Evolutionary conservation across 2,888 invertebrate genomes (phyloP), one percentile per base, ranked within the genome.

Genomic region (Acanthosoma haemorrhoidale): DNA sequence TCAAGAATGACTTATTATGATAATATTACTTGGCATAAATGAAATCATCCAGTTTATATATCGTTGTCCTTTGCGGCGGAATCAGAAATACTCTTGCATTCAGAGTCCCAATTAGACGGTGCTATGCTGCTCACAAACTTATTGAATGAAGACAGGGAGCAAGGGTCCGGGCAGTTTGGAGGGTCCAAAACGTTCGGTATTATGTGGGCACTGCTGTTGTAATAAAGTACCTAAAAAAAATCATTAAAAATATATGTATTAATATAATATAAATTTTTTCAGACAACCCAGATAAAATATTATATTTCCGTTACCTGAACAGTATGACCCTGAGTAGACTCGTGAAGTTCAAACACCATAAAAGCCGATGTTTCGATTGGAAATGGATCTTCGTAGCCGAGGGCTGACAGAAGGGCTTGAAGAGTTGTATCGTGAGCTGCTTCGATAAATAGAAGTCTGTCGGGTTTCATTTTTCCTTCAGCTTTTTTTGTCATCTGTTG

Each of bases 81-180:
- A 36, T 61, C 61, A 21, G 34, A 36, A 29, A 34, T 61, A 3
- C 38, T 9, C 4, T 67, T 67, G 18, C 91, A 92, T 76, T 89
- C 88, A 9, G 82, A 79, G 70, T 88, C 86, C 86, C 89, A 91
- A 77, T 90, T 83, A 1, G 79, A 77, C 0, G 90, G 86, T 61
- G 89, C 80, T 11, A 88, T 79, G 59, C 84, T 81, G 64, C 82
- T 79, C 72, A 87, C 79, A 16, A 85, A 79, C 32, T 80, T 76
- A 8, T 79, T 78, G 75, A 91, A 87, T 70, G 82, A 79, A 0
- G 78, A 79, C 73, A 90, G 81, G 3, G 83, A 79, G 76, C 91
- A 92, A 0, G 87, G 85, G 29, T 83, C 80, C 61, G 81, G 81
- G 77, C 91, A 92, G 72, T 85, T 84, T 0, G 86, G 84, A 75